Evolutionary conservation across 1,140 invertebrate genomes (phyloP).

Genomic region (Oncopeltus fasciatus): DNA sequence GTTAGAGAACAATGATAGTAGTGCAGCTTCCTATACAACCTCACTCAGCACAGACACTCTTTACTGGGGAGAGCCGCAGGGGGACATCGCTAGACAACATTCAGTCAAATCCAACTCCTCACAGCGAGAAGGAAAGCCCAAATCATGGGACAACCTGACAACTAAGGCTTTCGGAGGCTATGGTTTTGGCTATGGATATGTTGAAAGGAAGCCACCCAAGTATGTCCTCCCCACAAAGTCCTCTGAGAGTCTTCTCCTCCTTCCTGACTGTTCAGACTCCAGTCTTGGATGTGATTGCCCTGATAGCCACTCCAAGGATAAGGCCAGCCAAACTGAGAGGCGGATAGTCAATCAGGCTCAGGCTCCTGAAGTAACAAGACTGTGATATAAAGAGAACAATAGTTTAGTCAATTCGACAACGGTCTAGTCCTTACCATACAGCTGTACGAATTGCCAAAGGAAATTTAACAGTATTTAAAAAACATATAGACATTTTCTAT

Average conservation of each 20-base stretch:
- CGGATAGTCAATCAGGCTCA: slow-evolving; percentile 28
- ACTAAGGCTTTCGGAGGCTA: slow-evolving; percentile 69
- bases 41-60: slow-evolving; percentile 69
- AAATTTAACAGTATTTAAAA: not conserved
- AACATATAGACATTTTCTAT: no score
- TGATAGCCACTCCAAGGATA: slow-evolving; percentile 32
- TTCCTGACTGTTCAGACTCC: slow-evolving; percentile 43
- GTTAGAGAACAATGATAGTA: slow-evolving; percentile 36
- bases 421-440: slow-evolving; percentile 13
- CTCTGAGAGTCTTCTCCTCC: slow-evolving; percentile 55
- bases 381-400: slow-evolving; percentile 26
- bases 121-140: slow-evolving; percentile 52
- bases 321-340: slow-evolving; percentile 34
- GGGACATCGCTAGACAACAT: slow-evolving; percentile 22
- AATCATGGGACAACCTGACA: slow-evolving; percentile 74
- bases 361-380: slow-evolving; percentile 32
- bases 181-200: slow-evolving; percentile 63
- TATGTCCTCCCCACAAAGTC: slow-evolving; percentile 54
- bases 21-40: slow-evolving; percentile 60
- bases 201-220: slow-evolving; percentile 22
- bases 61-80: slow-evolving; percentile 41
- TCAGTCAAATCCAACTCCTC: slow-evolving; percentile 25
- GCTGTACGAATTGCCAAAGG: slow-evolving; percentile 2
- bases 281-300: slow-evolving; percentile 51
- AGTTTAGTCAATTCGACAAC: slow-evolving; percentile 17